Percentiles rank a stretch among this genome's conserved stretches.
Conservation (phyloP, 2,113 vertebrate species). For the Notiomystis cincta region DNA sequence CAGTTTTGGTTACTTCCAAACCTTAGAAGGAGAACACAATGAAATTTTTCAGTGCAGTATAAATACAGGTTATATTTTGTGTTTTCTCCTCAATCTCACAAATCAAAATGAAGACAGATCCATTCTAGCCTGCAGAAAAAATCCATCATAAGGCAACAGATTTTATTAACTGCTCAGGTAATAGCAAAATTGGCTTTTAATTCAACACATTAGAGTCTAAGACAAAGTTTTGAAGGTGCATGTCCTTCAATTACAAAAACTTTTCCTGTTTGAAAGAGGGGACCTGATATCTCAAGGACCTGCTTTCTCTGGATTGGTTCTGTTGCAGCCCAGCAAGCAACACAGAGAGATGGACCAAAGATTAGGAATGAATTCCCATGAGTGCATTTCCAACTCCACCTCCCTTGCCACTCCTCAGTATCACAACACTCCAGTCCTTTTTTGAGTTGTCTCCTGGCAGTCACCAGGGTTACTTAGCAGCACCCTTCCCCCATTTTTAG, state of each 20-base stretch:
- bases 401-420: background rate
- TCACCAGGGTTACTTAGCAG: background rate
- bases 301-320: background rate
- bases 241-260: constrained; percentile 7
- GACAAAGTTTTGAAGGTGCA: background rate
- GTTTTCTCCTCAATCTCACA: constrained; percentile 60
- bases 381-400: background rate
- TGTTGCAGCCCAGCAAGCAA: background rate
- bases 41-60: background rate
- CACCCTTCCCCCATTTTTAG: background rate
- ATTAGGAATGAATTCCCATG: background rate
- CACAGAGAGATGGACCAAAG: background rate
- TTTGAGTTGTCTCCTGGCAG: background rate
- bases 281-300: background rate
- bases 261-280: background rate
- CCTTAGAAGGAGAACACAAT: background rate
- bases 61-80: constrained; percentile 56
- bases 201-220: background rate
- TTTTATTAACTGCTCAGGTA: constrained; percentile 72
- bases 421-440: background rate
- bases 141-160: constrained; percentile 68
- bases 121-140: constrained; percentile 66
- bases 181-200: constrained; percentile 16
- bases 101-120: constrained; percentile 70
- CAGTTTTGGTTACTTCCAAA: constrained; percentile 21